These are phyloP conservation scores for Agrotis segetum DNA, from an alignment of 2,888 invertebrate species.

Conservation along the genomic window DNA sequence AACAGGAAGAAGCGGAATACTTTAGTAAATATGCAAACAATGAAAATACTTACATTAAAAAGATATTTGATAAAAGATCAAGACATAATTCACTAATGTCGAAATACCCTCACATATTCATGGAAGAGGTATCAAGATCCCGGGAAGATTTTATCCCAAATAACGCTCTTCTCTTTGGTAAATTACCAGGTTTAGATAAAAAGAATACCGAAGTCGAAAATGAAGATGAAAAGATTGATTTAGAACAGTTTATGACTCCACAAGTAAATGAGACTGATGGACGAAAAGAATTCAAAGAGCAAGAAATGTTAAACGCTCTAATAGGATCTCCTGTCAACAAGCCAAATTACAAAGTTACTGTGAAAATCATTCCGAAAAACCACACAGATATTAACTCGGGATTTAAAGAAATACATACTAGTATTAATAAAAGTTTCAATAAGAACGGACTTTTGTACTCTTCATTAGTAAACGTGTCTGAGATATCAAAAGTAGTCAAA, in stretches of 20 bases:
- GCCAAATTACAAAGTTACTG: constrained; percentile 79
- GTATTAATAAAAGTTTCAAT: constrained; percentile 84
- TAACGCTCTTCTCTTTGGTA: constrained; percentile 46
- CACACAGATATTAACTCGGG: constrained; percentile 70
- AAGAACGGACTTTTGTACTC: constrained; percentile 80
- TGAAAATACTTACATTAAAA: constrained; percentile 50
- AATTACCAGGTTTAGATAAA: constrained; percentile 33
- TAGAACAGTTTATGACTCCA: constrained; percentile 18
- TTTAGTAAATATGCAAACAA: constrained; percentile 67
- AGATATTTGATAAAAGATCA: constrained; percentile 67
- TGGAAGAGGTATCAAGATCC: constrained; percentile 75
- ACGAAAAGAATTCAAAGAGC: constrained; percentile 49
- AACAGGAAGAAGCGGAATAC: constrained; percentile 63
- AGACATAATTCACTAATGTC: constrained; percentile 79
- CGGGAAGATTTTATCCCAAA: constrained; percentile 68
- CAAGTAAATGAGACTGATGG: constrained; percentile 36
- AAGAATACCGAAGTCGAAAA: constrained; percentile 14
- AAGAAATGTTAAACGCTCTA: constrained; percentile 72
- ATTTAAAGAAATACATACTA: constrained; percentile 84
- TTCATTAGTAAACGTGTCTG: constrained; percentile 82
- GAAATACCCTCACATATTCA: constrained; percentile 84
- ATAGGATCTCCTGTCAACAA: constrained; percentile 52
- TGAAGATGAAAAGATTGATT: constrained; percentile 18
- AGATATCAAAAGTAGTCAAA: constrained; percentile 82
- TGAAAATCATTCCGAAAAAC: constrained; percentile 84